Conservation (phyloP, 2,113 vertebrate species). For the Irena cyanogastra region DNA sequence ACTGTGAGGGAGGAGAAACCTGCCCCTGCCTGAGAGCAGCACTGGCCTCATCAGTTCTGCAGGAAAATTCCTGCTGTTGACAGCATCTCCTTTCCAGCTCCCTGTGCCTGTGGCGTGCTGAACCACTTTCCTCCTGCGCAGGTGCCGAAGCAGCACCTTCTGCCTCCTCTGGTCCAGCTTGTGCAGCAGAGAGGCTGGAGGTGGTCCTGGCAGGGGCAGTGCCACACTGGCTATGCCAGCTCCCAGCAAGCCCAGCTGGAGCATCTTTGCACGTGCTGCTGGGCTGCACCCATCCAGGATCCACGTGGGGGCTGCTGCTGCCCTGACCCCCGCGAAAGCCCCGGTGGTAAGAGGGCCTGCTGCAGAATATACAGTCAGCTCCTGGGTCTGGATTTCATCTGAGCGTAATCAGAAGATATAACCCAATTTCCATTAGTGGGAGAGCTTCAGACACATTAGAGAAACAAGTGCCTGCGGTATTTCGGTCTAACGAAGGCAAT, state of each 20-base stretch:
- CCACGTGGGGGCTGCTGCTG: neutral
- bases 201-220: neutral
- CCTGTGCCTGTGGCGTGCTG: accelerated
- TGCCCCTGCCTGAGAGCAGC: neutral
- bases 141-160: neutral
- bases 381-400: neutral
- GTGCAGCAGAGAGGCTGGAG: neutral
- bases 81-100: neutral
- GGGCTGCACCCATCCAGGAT: neutral
- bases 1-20: neutral
- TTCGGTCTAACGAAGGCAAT: slow-evolving; percentile 34
- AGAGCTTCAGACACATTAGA: slow-evolving; percentile 10
- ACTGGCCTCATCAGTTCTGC: accelerated
- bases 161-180: accelerated
- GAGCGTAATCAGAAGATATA: slow-evolving; percentile 14
- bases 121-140: neutral
- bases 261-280: accelerated
- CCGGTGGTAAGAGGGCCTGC: neutral
- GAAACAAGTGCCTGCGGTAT: slow-evolving; percentile 37
- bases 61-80: neutral
- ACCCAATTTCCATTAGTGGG: neutral
- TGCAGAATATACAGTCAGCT: neutral
- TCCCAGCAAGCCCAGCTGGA: neutral
- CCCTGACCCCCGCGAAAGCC: accelerated
- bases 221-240: accelerated